Evolutionary conservation across 2,797 vertebrate species (phyloP).

Genomic region (Linurgus olivaceus): DNA sequence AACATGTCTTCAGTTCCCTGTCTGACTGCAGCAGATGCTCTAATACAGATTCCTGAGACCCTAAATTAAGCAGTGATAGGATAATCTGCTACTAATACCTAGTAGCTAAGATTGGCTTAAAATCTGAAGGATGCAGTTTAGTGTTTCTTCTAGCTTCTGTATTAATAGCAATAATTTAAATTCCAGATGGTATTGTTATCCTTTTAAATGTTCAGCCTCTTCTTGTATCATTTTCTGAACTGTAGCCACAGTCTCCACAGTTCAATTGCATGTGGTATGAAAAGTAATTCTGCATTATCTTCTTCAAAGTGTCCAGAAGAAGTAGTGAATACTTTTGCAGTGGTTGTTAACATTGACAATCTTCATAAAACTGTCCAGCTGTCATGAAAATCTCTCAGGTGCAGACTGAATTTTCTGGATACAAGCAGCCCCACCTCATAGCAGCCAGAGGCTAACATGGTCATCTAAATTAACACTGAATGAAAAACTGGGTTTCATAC

Average conservation of each 20-base stretch:
- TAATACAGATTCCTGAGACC: background rate
- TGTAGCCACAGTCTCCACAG: background rate
- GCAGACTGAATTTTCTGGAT: background rate
- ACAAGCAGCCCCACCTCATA: background rate
- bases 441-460: background rate
- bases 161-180: background rate
- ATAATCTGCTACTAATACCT: background rate
- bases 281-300: background rate
- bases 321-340: background rate
- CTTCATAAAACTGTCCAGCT: background rate
- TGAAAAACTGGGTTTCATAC: background rate
- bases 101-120: background rate
- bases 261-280: background rate
- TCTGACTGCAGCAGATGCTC: background rate
- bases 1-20: background rate
- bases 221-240: background rate
- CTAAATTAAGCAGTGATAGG: background rate
- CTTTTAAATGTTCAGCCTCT: background rate
- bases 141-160: background rate
- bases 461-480: background rate
- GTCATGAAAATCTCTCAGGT: background rate
- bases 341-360: background rate
- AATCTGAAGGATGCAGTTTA: background rate
- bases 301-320: background rate
- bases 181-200: background rate